These are phyloP conservation scores for Pantala flavescens DNA, from an alignment of 1,140 invertebrate species.

Conservation along the genomic window DNA sequence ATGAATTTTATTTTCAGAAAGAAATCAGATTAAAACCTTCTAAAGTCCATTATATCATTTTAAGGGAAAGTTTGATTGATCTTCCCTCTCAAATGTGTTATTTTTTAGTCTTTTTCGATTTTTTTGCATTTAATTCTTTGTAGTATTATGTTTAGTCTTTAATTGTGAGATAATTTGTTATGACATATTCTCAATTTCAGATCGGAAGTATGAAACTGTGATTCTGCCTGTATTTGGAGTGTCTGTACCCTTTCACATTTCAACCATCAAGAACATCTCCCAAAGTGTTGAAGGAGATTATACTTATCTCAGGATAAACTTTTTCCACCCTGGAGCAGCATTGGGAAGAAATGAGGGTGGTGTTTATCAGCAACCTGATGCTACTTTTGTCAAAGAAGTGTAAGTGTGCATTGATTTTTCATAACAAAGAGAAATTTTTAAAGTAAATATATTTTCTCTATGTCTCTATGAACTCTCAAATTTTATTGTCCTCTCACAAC, in stretches of 20 bases:
- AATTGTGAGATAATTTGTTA: no score
- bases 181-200: conserved; percentile 39
- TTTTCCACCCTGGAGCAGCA: conserved; percentile 94
- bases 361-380: conserved; percentile 84
- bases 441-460: background rate
- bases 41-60: no score
- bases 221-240: conserved; percentile 94
- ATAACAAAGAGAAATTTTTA: conserved; percentile 14
- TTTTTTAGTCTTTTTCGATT: no score
- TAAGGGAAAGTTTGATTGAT: no score
- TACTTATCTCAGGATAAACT: conserved; percentile 96
- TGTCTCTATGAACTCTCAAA: no score
- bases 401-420: conserved; percentile 41
- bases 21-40: no score
- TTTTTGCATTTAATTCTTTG: no score
- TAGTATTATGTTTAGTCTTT: no score
- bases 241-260: conserved; percentile 96
- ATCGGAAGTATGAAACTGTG: conserved; percentile 95
- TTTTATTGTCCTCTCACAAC: no score
- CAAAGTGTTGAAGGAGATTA: conserved; percentile 98
- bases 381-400: conserved; percentile 97
- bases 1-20: no score
- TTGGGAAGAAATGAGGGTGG: conserved; percentile 86
- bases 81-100: no score
- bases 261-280: conserved; percentile 97